phyloP scores from a whole-genome alignment of 2,797 vertebrate species.

The Taenioides sp. region DNA sequence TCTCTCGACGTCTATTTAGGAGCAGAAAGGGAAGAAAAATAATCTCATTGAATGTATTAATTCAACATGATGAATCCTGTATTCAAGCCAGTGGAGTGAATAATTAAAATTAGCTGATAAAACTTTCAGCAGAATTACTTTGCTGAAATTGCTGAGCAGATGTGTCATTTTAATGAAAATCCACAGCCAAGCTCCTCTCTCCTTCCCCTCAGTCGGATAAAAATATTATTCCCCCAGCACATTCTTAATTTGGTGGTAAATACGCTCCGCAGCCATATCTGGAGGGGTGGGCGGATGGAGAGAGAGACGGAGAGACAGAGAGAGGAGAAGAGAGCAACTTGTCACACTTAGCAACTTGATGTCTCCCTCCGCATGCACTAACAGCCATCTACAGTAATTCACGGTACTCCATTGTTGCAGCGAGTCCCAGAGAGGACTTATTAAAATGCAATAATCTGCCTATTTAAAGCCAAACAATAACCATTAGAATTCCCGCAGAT shows the following conservation, averaged over 20 bases:
- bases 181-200: conserved; percentile 95
- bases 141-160: conserved; percentile 99
- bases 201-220: conserved; percentile 90
- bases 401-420: conserved; percentile 96
- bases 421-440: conserved; percentile 99
- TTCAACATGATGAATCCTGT: conserved; percentile 99
- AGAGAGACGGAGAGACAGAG: conserved; percentile 74
- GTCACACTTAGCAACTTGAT: conserved; percentile 99
- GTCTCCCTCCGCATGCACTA: conserved; percentile 95
- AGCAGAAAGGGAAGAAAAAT: conserved; percentile 70
- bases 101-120: conserved; percentile 99
- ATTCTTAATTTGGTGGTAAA: conserved; percentile 99
- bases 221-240: conserved; percentile 99
- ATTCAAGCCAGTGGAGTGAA: conserved; percentile 99
- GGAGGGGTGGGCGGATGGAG: conserved; percentile 81
- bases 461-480: conserved; percentile 99
- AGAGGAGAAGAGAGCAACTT: conserved; percentile 89
- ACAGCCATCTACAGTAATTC: conserved; percentile 98
- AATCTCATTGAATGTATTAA: conserved; percentile 98
- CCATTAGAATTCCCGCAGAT: conserved; percentile 99
- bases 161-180: conserved; percentile 99
- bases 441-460: conserved; percentile 99
- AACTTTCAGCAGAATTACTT: conserved; percentile 99
- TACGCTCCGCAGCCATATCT: conserved; percentile 93
- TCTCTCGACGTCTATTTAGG: conserved; percentile 80